Evolutionary conservation across 2,113 vertebrate genomes (phyloP).

Genomic region (Prionailurus bengalensis): DNA sequence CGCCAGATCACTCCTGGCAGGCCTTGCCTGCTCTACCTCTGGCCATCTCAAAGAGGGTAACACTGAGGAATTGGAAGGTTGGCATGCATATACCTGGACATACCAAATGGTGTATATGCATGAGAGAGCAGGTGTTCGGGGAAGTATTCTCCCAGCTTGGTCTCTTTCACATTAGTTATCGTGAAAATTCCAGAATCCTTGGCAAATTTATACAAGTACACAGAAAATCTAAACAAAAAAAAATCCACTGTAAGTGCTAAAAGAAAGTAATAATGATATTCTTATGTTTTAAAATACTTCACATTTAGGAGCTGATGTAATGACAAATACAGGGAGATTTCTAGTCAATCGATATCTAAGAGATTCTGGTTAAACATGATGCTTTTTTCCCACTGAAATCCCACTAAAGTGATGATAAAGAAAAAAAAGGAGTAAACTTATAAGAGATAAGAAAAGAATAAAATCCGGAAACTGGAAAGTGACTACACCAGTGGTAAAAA

Average conservation of each 20-base stretch:
- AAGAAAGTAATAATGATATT: not conserved
- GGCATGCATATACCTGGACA: not conserved
- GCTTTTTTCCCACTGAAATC: not conserved
- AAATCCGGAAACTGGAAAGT: not conserved
- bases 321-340: not conserved
- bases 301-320: not conserved
- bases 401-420: not conserved
- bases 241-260: not conserved
- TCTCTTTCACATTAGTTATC: not conserved
- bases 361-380: not conserved
- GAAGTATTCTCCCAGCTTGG: not conserved
- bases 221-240: not conserved
- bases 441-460: not conserved
- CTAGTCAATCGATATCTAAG: not conserved
- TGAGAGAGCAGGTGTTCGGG: too few species aligned
- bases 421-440: not conserved
- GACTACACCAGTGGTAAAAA: not conserved
- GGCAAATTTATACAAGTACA: not conserved
- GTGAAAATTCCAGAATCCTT: not conserved
- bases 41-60: too few species aligned
- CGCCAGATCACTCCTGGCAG: too few species aligned
- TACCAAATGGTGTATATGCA: fast-evolving
- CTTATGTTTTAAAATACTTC: constrained; percentile 26
- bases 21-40: fast-evolving
- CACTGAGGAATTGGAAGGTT: not conserved